A percentile compares a stretch with the other conserved stretches of the same genome.
phyloP scores from a whole-genome alignment of 2,113 vertebrate species.

The Rhagologus leucostigma region DNA sequence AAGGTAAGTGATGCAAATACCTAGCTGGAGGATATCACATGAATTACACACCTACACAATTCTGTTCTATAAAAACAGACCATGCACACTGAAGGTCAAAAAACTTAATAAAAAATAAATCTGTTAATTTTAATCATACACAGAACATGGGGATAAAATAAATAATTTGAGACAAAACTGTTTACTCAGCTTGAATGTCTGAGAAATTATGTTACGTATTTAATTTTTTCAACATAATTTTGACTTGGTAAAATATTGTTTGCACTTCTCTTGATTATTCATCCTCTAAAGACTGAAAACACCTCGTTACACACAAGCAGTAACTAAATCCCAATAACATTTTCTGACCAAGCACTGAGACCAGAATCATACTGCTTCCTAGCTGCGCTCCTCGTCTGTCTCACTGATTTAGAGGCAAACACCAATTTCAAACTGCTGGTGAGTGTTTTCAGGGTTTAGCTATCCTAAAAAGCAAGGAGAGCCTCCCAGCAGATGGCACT shows the following conservation, averaged over 20 bases:
- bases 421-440: neutral
- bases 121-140: neutral
- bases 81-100: neutral
- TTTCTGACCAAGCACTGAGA: neutral
- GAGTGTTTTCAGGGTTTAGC: neutral
- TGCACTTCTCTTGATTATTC: neutral
- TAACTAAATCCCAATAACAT: neutral
- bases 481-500: slow-evolving; percentile 29
- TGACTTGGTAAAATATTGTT: neutral
- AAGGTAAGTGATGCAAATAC: neutral
- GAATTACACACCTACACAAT: neutral
- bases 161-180: neutral
- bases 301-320: fast-evolving
- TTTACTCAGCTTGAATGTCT: neutral
- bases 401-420: neutral
- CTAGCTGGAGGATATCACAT: neutral
- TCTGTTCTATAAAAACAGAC: neutral
- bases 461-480: neutral
- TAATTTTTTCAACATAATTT: neutral
- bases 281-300: neutral
- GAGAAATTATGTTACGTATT: neutral
- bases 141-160: neutral
- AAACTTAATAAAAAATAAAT: neutral
- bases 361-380: neutral
- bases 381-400: neutral